These are phyloP conservation scores for Syrrhaptes paradoxus DNA, from an alignment of 2,113 vertebrate species.

Conservation along the genomic window DNA sequence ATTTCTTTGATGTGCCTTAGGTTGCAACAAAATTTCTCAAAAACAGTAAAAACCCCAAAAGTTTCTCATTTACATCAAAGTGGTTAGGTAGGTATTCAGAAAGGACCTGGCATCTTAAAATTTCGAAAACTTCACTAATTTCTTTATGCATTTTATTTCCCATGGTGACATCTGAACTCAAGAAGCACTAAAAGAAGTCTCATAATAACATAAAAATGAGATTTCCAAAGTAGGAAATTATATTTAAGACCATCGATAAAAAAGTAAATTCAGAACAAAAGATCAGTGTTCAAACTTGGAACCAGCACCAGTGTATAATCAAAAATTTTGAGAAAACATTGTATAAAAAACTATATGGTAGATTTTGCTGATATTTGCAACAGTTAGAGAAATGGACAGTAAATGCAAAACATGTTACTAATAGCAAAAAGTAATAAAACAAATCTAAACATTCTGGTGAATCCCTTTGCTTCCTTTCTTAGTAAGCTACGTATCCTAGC, in stretches of 20 bases:
- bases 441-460: background rate
- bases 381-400: background rate
- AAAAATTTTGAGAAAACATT: background rate
- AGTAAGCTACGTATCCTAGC: background rate
- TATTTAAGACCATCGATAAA: background rate
- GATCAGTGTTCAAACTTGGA: background rate
- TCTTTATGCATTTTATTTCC: background rate
- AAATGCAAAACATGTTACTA: background rate
- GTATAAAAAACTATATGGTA: background rate
- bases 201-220: background rate
- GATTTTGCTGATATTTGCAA: background rate
- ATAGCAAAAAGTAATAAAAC: background rate
- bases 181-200: background rate
- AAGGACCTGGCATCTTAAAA: background rate
- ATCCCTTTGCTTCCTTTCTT: background rate
- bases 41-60: background rate
- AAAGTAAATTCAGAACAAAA: background rate
- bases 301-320: background rate
- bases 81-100: background rate
- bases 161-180: background rate
- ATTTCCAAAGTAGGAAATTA: background rate
- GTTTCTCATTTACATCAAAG: background rate
- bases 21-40: background rate
- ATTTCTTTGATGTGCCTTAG: background rate
- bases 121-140: background rate